Evolutionary conservation across 2,113 vertebrate species (phyloP), one percentile per base, ranked within the genome.

Genomic region (Pteropus alecto): DNA sequence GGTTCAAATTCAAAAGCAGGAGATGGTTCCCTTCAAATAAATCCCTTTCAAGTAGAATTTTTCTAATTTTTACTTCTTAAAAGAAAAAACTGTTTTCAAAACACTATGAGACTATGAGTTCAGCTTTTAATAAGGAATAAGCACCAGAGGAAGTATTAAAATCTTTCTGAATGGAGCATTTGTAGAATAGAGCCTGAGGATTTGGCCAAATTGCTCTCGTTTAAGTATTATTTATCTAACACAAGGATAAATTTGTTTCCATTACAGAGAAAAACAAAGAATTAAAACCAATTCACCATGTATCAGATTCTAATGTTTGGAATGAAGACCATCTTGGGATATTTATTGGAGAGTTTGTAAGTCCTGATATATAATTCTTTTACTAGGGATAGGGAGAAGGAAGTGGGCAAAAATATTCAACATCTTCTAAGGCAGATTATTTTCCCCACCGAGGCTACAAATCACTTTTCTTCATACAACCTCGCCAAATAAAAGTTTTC

Each of bases 11-110:
- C 63, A 93, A 86, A 90, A 73, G 24, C 18, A 86, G 19, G 33
- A 68, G 13, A 54, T 22, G 35, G 33, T n/a, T 60, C 41, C 77
- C 54, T 46, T 63, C 56, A 79, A 70, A 91, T n/a, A 92, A 63
- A 56, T 21, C 7, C 63, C 14, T 16, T 76, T 84, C 6, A 48
- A 83, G 63, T 22, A 82, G 8, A 43, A 76, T 35, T 74, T 76
- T 88, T 61, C 41, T 48, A 41, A 90, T 81, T 74, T 65, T 30
- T 48, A 35, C 26, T 88, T 92, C 22, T 26, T 76, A 33, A 78
- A 84, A 93, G 61, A 58, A 92, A 86, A 91, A 65, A 48, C 35
- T n/a, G 35, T 41, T 87, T 94, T 60, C 26, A 90, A 87, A 87
- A 54, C 21, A 61, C 22, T 11, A 2, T 12, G 28, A 87, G 35